phyloP scores from a whole-genome alignment of 2,797 vertebrate species.

The Myripristis murdjan region DNA sequence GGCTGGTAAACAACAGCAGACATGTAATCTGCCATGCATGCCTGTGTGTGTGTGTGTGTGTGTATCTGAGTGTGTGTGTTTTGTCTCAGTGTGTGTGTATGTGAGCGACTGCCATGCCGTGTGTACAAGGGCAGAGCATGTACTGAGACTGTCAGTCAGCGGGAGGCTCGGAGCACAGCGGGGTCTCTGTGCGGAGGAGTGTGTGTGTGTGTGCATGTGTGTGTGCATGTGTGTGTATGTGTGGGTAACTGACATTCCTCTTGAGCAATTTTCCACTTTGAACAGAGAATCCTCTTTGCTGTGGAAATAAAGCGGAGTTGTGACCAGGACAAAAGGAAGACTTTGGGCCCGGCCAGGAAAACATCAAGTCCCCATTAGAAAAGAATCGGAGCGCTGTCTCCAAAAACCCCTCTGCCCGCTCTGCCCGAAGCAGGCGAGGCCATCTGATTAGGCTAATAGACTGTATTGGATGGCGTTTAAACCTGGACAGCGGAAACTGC shows the following conservation, averaged over 20 bases:
- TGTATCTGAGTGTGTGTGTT: too few species aligned
- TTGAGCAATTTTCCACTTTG: conserved; percentile 52
- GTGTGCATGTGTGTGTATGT: not conserved
- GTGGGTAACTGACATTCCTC: conserved; percentile 53
- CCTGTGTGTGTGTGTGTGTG: conserved; percentile 16
- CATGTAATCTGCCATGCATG: conserved; percentile 4
- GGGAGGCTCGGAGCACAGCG: conserved; percentile 47
- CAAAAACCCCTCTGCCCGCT: not conserved
- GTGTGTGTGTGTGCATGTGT: not conserved
- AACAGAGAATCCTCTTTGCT: conserved; percentile 60
- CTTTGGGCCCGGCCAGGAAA: conserved; percentile 40
- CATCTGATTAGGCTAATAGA: conserved; percentile 29
- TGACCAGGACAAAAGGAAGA: conserved; percentile 24
- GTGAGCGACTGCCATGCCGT: not conserved
- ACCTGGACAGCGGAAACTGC: conserved; percentile 12
- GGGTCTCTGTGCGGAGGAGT: conserved; percentile 42
- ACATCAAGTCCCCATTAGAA: conserved; percentile 29
- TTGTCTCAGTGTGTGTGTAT: conserved; percentile 11
- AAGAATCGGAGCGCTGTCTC: conserved; percentile 37
- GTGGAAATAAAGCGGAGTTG: conserved; percentile 38
- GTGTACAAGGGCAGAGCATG: conserved; percentile 11
- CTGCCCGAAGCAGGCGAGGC: too few species aligned
- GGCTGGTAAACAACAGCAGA: conserved; percentile 23
- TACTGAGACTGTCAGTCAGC: conserved; percentile 30
- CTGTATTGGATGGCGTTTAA: conserved; percentile 38